These are phyloP conservation scores for Cryptotermes secundus DNA, from an alignment of 1,140 invertebrate species.

Conservation along the genomic window DNA sequence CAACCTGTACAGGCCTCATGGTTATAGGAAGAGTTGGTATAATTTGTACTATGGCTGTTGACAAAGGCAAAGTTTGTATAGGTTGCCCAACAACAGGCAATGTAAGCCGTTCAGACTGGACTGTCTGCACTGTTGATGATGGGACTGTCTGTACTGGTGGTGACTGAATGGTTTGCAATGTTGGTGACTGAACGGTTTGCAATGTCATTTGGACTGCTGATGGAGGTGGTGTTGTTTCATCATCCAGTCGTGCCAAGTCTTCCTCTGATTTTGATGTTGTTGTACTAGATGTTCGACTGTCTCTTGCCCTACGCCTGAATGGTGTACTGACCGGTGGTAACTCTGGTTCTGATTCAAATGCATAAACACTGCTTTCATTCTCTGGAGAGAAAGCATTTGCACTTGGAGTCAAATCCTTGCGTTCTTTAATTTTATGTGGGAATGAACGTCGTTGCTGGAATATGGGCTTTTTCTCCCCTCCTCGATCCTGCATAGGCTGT, in stretches of 20 bases:
- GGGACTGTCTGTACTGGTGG: neutral
- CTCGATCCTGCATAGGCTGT: conserved; percentile 22
- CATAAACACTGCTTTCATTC: conserved; percentile 70
- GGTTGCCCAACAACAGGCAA: neutral
- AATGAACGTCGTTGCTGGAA: conserved; percentile 54
- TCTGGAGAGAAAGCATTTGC: conserved; percentile 65
- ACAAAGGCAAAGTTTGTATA: neutral
- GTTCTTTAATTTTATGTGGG: conserved; percentile 54
- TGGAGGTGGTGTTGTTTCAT: conserved; percentile 17
- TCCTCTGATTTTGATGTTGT: conserved; percentile 48
- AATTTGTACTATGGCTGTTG: neutral
- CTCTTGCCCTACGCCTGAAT: conserved; percentile 52
- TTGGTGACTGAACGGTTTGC: neutral
- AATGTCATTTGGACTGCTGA: neutral
- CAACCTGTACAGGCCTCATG: neutral
- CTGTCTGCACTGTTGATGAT: neutral
- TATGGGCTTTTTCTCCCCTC: conserved; percentile 52
- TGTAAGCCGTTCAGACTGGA: neutral
- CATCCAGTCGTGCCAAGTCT: conserved; percentile 37
- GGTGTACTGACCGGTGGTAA: conserved; percentile 54
- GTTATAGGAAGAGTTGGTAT: neutral
- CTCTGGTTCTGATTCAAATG: conserved; percentile 63
- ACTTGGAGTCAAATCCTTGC: conserved; percentile 48
- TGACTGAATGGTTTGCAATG: neutral
- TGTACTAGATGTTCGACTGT: conserved; percentile 46